Base-by-base conservation (phyloP, 2,113 vertebrate genomes). In the Tachysurus fulvidraco region DNA sequence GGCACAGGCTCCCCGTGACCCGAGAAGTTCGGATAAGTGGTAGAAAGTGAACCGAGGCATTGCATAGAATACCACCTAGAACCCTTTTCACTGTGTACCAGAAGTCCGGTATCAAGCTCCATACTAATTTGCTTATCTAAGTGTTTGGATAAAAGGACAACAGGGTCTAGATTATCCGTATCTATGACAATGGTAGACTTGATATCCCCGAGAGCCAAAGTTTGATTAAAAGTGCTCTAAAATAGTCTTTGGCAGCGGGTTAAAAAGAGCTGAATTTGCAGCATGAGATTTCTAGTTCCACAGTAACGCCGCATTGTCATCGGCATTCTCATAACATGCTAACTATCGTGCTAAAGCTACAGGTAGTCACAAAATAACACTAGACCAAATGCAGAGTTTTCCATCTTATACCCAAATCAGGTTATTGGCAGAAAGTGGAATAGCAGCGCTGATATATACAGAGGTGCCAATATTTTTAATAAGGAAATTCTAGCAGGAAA, bases 151-250 rank as follows among this genome's bases (percentile, higher is more conserved):
- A 67, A 44, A 19, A 41, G 67, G 0, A 41, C 13, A 1, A 30
- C 41, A 1, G 17, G 17, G 19, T 41, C 36, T 21, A 19, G 17
- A 30, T 10, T 14, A 16, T 41, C 67, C 44, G 44, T 2, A 44
- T 21, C 19, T 36, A 69, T 36, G 2, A 17, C 28, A 69, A 44
- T 21, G 10, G 17, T 73, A 36, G 36, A 11, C 7, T 44, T 21
- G 5, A 19, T 8, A 8, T 73, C 21, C 1, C 36, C 13, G 4
- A 13, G 28, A 83, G 28, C 30, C 25, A 86, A 64, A 21, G 59
- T 83, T 60, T 86, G 65, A 81, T 84, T 86, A 88, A 79, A n/a
- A 81, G 52, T 71, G 62, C 46, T 55, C 84, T 44, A 81, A 81
- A 86, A 84, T 64, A 60, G 67, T 54, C 62, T 23, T 21, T 13